Evolutionary conservation across 2,113 vertebrate genomes (phyloP), one percentile per base, ranked within the genome.

Genomic region (Australoheros scitulus): DNA sequence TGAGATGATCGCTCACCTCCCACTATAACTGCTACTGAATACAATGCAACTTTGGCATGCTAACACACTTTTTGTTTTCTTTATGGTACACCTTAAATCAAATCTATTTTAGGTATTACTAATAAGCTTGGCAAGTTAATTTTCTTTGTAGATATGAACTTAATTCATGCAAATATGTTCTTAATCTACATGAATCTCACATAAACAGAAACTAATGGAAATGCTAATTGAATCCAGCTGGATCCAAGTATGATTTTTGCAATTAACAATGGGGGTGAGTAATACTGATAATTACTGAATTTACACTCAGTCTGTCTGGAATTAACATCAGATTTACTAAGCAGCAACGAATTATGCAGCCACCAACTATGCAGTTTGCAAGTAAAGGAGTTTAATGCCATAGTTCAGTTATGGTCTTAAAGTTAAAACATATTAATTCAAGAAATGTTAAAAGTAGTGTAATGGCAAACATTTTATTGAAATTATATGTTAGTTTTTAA

Each of bases 1-100:
- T 55, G 60, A 65, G 58, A 32, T 79, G 82, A 85, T 83, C 79
- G 24, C 20, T 82, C 24, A 82, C 75, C 79, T 75, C 47, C 65
- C 13, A 36, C 61, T 60, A 22, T 58, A 64, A 38, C 58, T 58
- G 24, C 59, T 32, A 50, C 70, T 58, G 34, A 82, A 87, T 74
- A n/a, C 52, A 47, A 29, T 60, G 70, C 22, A 50, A 24, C n/a
- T 65, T 22, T 34, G 20, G 20, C 26, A 20, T 26, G 15, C 38
- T 43, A 43, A 22, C 0, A 0, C 10, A n/a, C 63, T 41, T 41
- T 41, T 41, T 43, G 41, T 43, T 43, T 43, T 11, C 13, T 11
- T 43, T 43, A 14, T 43, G 11, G 11, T 14, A 43, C 41, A 14
- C 13, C 41, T 26, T 47, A 18, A 18, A 26, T 68, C 24, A 38